phyloP scores from a whole-genome alignment of 2,888 invertebrate species.

The Andrena bucephala region DNA sequence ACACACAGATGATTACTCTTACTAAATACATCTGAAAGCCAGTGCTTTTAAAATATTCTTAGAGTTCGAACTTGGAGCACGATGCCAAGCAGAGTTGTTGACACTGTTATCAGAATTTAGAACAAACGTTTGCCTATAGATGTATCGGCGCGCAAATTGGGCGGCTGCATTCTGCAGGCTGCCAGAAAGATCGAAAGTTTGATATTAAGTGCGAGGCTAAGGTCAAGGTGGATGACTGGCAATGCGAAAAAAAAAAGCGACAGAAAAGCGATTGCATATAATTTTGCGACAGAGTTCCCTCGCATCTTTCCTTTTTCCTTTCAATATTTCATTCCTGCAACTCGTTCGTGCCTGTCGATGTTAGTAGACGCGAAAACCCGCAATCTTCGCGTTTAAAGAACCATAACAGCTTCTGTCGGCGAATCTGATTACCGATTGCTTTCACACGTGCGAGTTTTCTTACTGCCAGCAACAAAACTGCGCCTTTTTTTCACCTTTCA shows the following conservation, averaged over 20 bases:
- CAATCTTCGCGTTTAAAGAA: constrained; percentile 38
- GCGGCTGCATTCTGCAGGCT: not conserved
- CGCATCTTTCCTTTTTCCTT: not conserved
- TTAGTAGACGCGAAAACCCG: not conserved
- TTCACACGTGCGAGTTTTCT: constrained; percentile 1
- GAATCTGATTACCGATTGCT: constrained; percentile 9
- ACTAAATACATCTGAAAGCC: too few relatives aligned
- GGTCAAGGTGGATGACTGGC: not conserved
- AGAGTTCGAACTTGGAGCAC: too few relatives aligned
- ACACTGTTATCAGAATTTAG: too few relatives aligned
- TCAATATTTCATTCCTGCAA: constrained; percentile 8
- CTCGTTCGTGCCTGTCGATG: not conserved
- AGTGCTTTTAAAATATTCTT: too few relatives aligned
- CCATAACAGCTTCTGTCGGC: constrained; percentile 24
- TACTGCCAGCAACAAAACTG: constrained; percentile 11
- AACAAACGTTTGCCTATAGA: too few relatives aligned
- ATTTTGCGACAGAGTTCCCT: not conserved
- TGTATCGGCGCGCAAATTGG: too few relatives aligned
- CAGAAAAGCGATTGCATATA: not conserved
- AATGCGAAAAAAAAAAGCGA: not conserved
- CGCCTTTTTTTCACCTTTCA: constrained; percentile 36
- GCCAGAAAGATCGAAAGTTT: not conserved
- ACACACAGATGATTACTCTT: too few relatives aligned
- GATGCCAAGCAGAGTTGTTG: too few relatives aligned
- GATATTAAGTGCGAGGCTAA: not conserved